Evolutionary conservation across 2,797 vertebrate genomes (phyloP).

Genomic region (Pelobates cultripes): DNA sequence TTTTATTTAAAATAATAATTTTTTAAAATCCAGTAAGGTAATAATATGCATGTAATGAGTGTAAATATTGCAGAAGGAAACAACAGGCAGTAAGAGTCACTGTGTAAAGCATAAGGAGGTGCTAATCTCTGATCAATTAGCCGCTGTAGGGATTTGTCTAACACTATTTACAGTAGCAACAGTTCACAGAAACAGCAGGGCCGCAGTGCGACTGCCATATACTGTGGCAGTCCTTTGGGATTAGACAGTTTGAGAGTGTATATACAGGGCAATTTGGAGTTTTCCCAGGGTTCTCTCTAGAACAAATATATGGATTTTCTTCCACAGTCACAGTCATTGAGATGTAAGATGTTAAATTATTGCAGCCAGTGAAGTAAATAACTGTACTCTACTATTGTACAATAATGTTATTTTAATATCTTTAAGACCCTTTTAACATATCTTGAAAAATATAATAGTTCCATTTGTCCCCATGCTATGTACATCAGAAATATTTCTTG

Average conservation of each 20-base stretch:
- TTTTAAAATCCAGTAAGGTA: no score
- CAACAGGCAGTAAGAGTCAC: neutral
- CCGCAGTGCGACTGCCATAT: neutral
- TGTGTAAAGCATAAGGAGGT: neutral
- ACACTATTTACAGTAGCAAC: neutral
- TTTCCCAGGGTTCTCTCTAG: neutral
- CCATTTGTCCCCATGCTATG: no score
- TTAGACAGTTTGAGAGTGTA: neutral
- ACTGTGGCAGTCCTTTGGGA: neutral
- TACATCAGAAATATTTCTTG: no score
- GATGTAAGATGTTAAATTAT: neutral
- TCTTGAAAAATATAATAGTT: no score
- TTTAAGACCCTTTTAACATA: no score
- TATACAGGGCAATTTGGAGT: neutral
- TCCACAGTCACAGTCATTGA: neutral
- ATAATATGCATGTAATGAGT: neutral
- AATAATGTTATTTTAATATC: no score
- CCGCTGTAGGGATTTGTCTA: neutral
- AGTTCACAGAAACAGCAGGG: neutral
- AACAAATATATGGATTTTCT: neutral
- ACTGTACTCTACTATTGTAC: neutral
- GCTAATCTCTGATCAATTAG: slow-evolving; percentile 3
- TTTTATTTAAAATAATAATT: no score
- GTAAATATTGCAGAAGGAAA: neutral
- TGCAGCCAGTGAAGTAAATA: neutral